Evolutionary conservation across 2,113 vertebrate genomes (phyloP), one percentile per base, ranked within the genome.

Genomic region (Hyaena hyaena): DNA sequence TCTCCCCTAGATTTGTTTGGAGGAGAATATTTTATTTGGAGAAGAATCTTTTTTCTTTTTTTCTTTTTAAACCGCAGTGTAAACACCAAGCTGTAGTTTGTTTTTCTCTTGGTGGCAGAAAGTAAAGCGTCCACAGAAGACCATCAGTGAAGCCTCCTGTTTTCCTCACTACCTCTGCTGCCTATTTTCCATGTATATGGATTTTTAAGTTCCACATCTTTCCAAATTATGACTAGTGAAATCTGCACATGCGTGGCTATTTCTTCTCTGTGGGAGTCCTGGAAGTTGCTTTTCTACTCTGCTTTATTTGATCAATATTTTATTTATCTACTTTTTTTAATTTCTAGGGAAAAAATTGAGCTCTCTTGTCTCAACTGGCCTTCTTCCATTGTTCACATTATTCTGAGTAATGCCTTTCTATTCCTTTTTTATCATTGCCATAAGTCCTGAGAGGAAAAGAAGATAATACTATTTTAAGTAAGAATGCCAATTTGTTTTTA

Each of bases 251-350:
- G 35, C 26, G 33, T 95, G 10, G 39, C 69, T 88, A 2, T 24
- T 43, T 74, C 17, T 55, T 96, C 55, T 80, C n/a, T 71, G 19
- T 91, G 81, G 15, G n/a, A 92, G 14, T 94, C 71, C 63, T 87
- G 55, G 26, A 26, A 35, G 48, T 82, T 68, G 33, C 21, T 84
- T 79, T 89, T 68, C 43, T 21, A 39, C 55, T 82, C 3, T 71
- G 31, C 10, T 48, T 65, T 88, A 61, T 85, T 71, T 8, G 4
- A 77, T 88, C 28, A 95, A 66, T 95, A 83, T 79, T 92, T 91
- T 91, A 79, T 63, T 66, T 53, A 53, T 76, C 33, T 90, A 12
- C 33, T 53, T 93, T 95, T 88, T 88, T 73, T 35, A 94, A 81
- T 83, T 69, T 92, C 5, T 3, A 43, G 50, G 3, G 24, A 7